Base-by-base conservation (phyloP, 2,888 invertebrate species). In the Salpingus planirostris region DNA sequence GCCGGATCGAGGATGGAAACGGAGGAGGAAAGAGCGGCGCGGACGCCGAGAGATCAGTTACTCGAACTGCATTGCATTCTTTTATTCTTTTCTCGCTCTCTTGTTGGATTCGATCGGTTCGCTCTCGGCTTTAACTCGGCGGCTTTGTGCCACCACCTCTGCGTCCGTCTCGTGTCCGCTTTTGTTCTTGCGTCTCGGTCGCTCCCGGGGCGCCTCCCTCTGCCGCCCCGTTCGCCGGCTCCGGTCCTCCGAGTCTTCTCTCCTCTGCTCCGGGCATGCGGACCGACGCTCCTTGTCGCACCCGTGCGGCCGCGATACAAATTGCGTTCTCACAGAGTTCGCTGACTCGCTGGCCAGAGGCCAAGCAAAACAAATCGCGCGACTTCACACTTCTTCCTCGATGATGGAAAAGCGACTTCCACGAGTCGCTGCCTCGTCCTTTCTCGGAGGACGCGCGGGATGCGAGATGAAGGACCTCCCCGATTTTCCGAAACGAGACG, bases 261-360 rank as follows among this genome's bases (percentile, higher is more conserved):
- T n/a, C n/a, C n/a, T n/a, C n/a, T n/a, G n/a, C n/a, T n/a, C n/a
- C 68, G 62, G 63, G 62, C 66, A 62, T 40, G 30, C 38, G 65
- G 65, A 62, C 62, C 67, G 68, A 67, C n/a, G n/a, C 66, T 69
- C 69, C 69, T 65, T 64, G 66, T 62, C 64, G 66, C 64, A 65
- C 50, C 40, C 38, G 38, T 35, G 37, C 42, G 46, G 8, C 18
- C 5, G n/a, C n/a, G 47, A 45, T 47, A 47, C 50, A 46, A 55
- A 53, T 48, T 50, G 57, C 54, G 62, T 63, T 64, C 63, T 62
- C 64, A 62, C 60, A 60, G 59, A 59, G 64, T 61, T 64, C 62
- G 63, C 59, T 62, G 64, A 63, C 64, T 62, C 50, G 57, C 54
- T 55, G 59, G 55, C 58, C 60, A 59, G 56, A 59, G 61, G 60